phyloP scores from a whole-genome alignment of 2,797 vertebrate genomes.

The Arctocebus calabarensis region DNA sequence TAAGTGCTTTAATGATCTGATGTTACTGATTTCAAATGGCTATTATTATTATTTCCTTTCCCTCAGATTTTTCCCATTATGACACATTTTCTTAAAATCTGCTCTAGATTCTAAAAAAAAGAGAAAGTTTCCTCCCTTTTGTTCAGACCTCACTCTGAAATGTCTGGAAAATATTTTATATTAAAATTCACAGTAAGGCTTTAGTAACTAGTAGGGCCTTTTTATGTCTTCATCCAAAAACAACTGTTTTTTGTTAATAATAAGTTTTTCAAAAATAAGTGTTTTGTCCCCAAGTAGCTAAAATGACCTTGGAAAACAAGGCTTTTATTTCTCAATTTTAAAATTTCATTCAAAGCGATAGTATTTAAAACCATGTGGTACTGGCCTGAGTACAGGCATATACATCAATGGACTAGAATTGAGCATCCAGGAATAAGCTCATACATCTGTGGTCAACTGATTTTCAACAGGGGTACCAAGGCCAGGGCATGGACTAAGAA shows the following conservation, averaged over 20 bases:
- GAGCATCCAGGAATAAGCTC: neutral
- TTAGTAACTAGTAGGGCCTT: neutral
- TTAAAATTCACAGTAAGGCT: conserved; percentile 3
- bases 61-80: neutral
- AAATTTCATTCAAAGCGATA: neutral
- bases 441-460: neutral
- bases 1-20: neutral
- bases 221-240: neutral
- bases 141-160: neutral
- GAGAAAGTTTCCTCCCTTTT: neutral
- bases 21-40: neutral
- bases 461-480: neutral
- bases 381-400: neutral
- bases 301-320: neutral
- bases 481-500: neutral
- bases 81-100: conserved; percentile 11
- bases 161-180: neutral
- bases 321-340: neutral
- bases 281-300: neutral
- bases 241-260: neutral
- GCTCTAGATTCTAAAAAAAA: neutral
- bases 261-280: neutral
- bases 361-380: neutral
- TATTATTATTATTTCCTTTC: neutral
- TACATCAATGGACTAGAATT: neutral